Evolutionary conservation across 2,888 invertebrate species (phyloP), one percentile per base, ranked within the genome.

Genomic region (Yponomeuta cagnagella): DNA sequence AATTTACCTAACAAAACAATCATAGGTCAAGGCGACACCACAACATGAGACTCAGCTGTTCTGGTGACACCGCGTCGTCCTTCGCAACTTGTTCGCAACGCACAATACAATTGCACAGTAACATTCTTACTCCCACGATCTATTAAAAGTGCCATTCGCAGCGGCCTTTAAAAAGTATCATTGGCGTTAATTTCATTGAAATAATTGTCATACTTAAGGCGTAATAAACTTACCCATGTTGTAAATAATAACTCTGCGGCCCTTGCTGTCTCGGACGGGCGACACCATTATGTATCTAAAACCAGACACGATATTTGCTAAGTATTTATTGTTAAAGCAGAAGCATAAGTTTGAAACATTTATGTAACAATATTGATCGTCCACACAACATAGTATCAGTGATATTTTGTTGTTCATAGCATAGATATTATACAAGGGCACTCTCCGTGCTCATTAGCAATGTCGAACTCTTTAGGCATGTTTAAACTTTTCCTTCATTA

Each of bases 201-300:
- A 31, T 31, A 64, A 64, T 64, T 64, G 23, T 31, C 31, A 12
- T 67, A 37, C 43, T 43, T 43, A 58, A 15, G 52, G 52, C 1
- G 15, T 58, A 58, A 58, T 65, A 65, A 74, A 81, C 91, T 92
- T 90, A 94, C 94, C 89, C 83, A 93, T 93, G 76, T 93, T 88
- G 76, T 93, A 93, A 72, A 97, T 92, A 78, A 97, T 93, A 74
- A 97, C 96, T 77, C 96, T 93, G 1, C 96, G 93, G 70, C 96
- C 97, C 77, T 93, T 85, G 76, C 89, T 91, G 86, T 97, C 97
- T 73, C 95, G 93, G 73, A 95, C 93, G 48, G 96, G 97, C 70
- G 96, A 95, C 33, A 94, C 95, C 77, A 95, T 95, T 76, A 96
- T 93, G 82, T 96, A 96, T 80, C 95, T 95, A 73, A 71, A 82